These are phyloP conservation scores for Megalurothrips usitatus DNA, from an alignment of 2,888 invertebrate genomes.

Conservation along the genomic window DNA sequence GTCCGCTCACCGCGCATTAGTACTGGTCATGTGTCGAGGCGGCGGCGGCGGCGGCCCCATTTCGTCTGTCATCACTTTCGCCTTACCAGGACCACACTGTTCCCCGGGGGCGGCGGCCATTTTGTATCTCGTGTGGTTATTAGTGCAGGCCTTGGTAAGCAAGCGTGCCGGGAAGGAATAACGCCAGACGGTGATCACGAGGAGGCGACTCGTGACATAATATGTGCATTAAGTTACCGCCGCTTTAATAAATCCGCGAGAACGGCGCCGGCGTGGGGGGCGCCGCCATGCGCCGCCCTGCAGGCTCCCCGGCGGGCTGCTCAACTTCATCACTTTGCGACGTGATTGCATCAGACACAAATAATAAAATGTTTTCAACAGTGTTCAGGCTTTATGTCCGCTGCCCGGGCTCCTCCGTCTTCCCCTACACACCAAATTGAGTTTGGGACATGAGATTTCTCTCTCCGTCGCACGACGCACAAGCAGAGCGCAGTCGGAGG, in stretches of 20 bases:
- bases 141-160: too few relatives aligned
- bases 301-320: neutral
- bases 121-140: too few relatives aligned
- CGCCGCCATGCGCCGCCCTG: neutral
- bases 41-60: neutral
- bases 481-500: neutral
- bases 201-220: too few relatives aligned
- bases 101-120: too few relatives aligned
- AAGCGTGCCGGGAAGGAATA: too few relatives aligned
- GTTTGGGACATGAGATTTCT: conserved; percentile 26
- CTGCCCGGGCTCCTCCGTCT: neutral
- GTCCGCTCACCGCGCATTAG: conserved; percentile 17
- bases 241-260: neutral
- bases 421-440: conserved; percentile 20
- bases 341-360: too few relatives aligned
- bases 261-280: neutral
- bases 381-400: neutral
- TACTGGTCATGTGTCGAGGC: neutral
- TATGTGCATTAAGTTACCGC: too few relatives aligned
- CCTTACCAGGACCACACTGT: too few relatives aligned
- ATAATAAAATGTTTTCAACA: neutral
- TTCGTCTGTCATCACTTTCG: too few relatives aligned
- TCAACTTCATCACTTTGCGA: too few relatives aligned
- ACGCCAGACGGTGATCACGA: too few relatives aligned
- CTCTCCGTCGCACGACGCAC: neutral